phyloP scores from a whole-genome alignment of 2,113 vertebrate species.

The Hepsetus odoe region DNA sequence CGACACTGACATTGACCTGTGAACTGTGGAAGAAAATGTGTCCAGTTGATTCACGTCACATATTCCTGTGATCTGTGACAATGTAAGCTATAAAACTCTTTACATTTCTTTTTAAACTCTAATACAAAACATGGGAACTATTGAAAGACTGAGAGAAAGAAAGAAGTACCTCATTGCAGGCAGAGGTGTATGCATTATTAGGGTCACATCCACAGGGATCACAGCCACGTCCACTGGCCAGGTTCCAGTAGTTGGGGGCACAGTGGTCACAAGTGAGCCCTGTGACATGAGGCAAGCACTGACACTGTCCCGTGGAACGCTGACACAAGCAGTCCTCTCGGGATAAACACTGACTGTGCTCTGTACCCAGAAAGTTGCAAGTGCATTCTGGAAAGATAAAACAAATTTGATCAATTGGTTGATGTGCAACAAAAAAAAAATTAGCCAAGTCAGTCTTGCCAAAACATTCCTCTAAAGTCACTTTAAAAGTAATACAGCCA shows the following conservation, averaged over 20 bases:
- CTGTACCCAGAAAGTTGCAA: slow-evolving; percentile 88
- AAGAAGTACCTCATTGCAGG: slow-evolving; percentile 87
- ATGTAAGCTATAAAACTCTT: too few species aligned
- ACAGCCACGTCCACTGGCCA: slow-evolving; percentile 85
- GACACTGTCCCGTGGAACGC: slow-evolving; percentile 84
- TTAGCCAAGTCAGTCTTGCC: not conserved
- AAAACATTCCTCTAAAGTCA: too few species aligned
- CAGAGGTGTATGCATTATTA: slow-evolving; percentile 79
- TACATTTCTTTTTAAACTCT: too few species aligned
- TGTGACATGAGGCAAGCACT: slow-evolving; percentile 85
- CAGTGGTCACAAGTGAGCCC: slow-evolving; percentile 91
- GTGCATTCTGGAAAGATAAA: slow-evolving; percentile 80
- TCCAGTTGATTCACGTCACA: not conserved
- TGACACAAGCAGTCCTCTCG: slow-evolving; percentile 86
- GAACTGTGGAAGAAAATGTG: slow-evolving; percentile 76
- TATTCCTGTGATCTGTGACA: too few species aligned
- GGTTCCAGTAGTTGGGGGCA: slow-evolving; percentile 90
- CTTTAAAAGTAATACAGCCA: not conserved
- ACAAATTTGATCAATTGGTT: not conserved
- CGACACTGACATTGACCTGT: slow-evolving; percentile 92
- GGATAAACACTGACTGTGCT: slow-evolving; percentile 80
- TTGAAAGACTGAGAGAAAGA: not conserved
- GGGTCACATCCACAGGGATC: slow-evolving; percentile 86
- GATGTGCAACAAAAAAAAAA: not conserved
- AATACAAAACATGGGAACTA: not conserved